Evolutionary conservation across 1,140 invertebrate genomes (phyloP).

Genomic region (Physella acuta): DNA sequence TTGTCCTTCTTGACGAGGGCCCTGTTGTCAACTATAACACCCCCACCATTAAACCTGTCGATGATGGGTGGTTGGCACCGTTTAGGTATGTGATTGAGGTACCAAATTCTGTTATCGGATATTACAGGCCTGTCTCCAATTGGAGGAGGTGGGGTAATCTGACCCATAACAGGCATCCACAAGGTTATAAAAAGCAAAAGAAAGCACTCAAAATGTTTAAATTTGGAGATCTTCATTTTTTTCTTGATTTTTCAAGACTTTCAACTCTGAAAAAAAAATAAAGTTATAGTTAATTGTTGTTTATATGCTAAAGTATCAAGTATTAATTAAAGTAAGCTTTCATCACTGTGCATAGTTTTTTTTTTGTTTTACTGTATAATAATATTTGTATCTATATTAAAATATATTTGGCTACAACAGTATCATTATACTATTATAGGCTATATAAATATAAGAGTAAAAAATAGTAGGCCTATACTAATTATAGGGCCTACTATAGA

Average conservation of each 20-base stretch:
- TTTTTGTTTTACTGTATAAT: too few species aligned
- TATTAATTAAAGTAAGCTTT: too few species aligned
- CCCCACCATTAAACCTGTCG: constrained; percentile 33
- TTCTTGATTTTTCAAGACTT: background rate
- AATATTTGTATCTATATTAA: too few species aligned
- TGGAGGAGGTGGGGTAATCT: constrained; percentile 36
- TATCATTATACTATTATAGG: too few species aligned
- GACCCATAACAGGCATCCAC: background rate
- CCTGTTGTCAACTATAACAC: constrained; percentile 35
- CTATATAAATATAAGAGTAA: too few species aligned
- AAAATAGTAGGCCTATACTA: too few species aligned
- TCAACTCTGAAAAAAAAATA: background rate
- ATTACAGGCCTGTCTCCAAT: constrained; percentile 38
- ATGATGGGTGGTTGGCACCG: constrained; percentile 42
- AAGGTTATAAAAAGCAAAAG: background rate
- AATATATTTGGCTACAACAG: too few species aligned
- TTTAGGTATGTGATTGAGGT: constrained; percentile 36
- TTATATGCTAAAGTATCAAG: background rate
- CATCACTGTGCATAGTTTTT: too few species aligned
- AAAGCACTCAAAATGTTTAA: background rate
- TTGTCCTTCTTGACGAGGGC: constrained; percentile 42
- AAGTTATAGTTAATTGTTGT: background rate
- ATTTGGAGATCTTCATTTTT: background rate
- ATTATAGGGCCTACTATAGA: too few species aligned
- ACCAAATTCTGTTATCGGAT: constrained; percentile 46